Evolutionary conservation across 2,888 invertebrate species (phyloP).

Genomic region (Meiosimyza platycephala): DNA sequence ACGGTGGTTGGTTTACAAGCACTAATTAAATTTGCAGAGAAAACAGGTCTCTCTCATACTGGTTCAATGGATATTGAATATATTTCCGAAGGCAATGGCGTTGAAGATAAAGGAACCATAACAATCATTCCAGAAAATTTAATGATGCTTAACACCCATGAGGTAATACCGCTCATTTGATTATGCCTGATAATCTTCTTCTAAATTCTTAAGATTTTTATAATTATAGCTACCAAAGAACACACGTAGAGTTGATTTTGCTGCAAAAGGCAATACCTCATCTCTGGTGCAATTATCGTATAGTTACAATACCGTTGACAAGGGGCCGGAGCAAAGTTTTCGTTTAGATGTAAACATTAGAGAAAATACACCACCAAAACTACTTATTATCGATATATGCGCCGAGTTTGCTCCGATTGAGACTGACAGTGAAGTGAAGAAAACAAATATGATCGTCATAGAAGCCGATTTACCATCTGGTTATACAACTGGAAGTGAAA

Average conservation of each 20-base stretch:
- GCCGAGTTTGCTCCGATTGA: conserved; percentile 70
- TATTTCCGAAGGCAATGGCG: not conserved
- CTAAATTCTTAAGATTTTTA: not conserved
- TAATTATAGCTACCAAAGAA: conserved; percentile 41
- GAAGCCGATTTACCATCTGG: conserved; percentile 88
- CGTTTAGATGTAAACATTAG: conserved; percentile 77
- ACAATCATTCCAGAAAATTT: too few species aligned
- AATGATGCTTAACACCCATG: too few species aligned
- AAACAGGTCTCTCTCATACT: conserved; percentile 62
- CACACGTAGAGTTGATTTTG: conserved; percentile 75
- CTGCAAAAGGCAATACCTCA: conserved; percentile 82
- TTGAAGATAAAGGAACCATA: too few species aligned
- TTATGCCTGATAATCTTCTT: not conserved
- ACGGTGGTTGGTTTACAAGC: conserved; percentile 79
- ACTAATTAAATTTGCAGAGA: conserved; percentile 72
- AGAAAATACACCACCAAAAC: not conserved
- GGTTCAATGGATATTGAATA: too few species aligned
- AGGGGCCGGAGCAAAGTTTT: conserved; percentile 85
- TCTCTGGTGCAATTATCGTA: conserved; percentile 80
- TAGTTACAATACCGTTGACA: conserved; percentile 82
- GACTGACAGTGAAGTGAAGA: conserved; percentile 52
- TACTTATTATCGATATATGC: conserved; percentile 78
- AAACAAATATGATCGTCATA: conserved; percentile 81
- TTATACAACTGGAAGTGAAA: conserved; percentile 81
- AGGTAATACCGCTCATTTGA: too few species aligned